Conservation (phyloP, 2,888 invertebrate species). For the Leucozona laternaria region DNA sequence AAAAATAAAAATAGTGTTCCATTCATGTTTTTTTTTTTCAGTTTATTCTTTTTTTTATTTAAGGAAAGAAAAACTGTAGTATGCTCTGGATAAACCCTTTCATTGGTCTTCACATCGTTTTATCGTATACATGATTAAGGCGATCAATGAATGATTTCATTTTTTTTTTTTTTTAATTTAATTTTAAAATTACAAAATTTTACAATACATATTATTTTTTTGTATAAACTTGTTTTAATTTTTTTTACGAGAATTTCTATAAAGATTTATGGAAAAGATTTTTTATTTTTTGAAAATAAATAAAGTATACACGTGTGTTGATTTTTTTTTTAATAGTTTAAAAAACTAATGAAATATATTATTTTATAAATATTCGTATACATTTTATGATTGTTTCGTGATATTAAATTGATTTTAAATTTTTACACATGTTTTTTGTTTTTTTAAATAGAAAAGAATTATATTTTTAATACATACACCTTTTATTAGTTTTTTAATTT, state of each 20-base stretch:
- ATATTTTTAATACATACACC: slow-evolving; percentile 23
- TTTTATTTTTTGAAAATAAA: slow-evolving; percentile 48
- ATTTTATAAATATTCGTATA: slow-evolving; percentile 72
- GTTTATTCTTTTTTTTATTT: slow-evolving; percentile 32
- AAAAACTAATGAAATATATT: slow-evolving; percentile 67
- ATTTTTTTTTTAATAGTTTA: slow-evolving; percentile 51
- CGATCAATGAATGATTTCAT: slow-evolving; percentile 77
- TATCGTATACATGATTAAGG: slow-evolving; percentile 79
- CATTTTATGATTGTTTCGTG: slow-evolving; percentile 76
- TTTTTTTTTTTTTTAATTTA: slow-evolving; percentile 52
- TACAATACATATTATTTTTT: slow-evolving; percentile 61
- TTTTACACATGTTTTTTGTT: slow-evolving; percentile 40
- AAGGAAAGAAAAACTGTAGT: slow-evolving; percentile 34
- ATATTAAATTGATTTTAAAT: slow-evolving; percentile 67
- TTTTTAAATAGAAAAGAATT: slow-evolving; percentile 47
- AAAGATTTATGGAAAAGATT: slow-evolving; percentile 56
- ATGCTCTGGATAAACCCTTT: slow-evolving; percentile 58
- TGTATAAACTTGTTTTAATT: slow-evolving; percentile 40
- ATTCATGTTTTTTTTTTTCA: slow-evolving; percentile 53
- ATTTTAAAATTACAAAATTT: slow-evolving; percentile 64
- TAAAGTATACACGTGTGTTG: slow-evolving; percentile 59
- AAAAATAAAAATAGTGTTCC: slow-evolving; percentile 26
- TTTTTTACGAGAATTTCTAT: slow-evolving; percentile 62
- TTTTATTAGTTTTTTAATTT: neutral
- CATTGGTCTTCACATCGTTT: slow-evolving; percentile 73